Conservation (phyloP, 2,888 invertebrate species). For the Abscondita cerata region DNA sequence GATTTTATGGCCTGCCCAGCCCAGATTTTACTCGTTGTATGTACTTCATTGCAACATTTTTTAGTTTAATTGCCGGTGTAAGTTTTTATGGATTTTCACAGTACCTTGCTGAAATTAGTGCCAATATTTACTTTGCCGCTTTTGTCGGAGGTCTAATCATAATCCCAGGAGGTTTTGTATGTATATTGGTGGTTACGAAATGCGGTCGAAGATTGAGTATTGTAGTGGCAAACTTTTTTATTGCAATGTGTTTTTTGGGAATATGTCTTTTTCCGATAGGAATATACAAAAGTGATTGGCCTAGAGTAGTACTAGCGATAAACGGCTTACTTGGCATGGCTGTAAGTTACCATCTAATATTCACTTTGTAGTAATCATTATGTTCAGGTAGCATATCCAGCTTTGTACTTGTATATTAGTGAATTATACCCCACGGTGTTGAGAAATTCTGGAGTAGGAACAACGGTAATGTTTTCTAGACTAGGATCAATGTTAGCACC, state of each 20-base stretch:
- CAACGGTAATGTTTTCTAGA: slow-evolving; percentile 76
- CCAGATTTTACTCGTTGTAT: no score
- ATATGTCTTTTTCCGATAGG: slow-evolving; percentile 2
- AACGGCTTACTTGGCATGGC: slow-evolving; percentile 71
- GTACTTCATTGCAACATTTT: not conserved
- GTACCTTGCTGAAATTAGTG: slow-evolving; percentile 64
- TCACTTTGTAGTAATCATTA: slow-evolving; percentile 2
- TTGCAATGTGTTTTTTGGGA: not conserved
- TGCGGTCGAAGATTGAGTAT: slow-evolving; percentile 58
- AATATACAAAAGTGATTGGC: slow-evolving; percentile 58
- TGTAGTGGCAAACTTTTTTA: not conserved
- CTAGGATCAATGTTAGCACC: slow-evolving; percentile 75
- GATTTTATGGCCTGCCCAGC: no score
- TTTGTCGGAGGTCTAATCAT: slow-evolving; percentile 63
- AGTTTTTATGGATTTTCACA: slow-evolving; percentile 68
- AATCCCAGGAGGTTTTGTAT: slow-evolving; percentile 63
- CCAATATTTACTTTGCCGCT: slow-evolving; percentile 64
- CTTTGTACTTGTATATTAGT: slow-evolving; percentile 76
- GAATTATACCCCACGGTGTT: slow-evolving; percentile 81
- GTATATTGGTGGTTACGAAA: slow-evolving; percentile 61
- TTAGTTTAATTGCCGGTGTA: slow-evolving; percentile 65
- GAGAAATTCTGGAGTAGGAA: slow-evolving; percentile 77
- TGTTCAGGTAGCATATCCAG: slow-evolving; percentile 63
- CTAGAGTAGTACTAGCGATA: slow-evolving; percentile 65
- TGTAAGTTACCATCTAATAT: slow-evolving; percentile 57